phyloP scores from a whole-genome alignment of 2,888 invertebrate genomes.

The Leucoptera coffeella region DNA sequence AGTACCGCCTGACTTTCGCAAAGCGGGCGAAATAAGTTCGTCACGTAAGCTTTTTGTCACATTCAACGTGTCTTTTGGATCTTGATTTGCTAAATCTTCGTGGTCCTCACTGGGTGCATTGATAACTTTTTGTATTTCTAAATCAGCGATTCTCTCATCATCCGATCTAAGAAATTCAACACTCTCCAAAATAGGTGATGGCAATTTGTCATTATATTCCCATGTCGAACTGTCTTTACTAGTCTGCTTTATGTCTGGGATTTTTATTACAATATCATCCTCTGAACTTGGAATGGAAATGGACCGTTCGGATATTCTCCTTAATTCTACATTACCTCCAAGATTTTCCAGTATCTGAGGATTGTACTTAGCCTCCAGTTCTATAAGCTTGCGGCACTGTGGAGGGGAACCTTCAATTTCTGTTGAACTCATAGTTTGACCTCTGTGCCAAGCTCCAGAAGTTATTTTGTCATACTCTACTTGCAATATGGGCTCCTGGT shows the following conservation, averaged over 20 bases:
- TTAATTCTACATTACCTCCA: slow-evolving; percentile 58
- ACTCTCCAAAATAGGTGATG: slow-evolving; percentile 57
- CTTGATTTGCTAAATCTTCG: slow-evolving; percentile 16
- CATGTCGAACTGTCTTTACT: slow-evolving; percentile 52
- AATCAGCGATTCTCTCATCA: slow-evolving; percentile 56
- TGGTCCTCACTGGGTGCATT: slow-evolving; percentile 33
- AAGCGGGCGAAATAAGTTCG: slow-evolving; percentile 62
- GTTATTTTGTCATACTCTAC: slow-evolving; percentile 65
- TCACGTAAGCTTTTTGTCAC: slow-evolving; percentile 61
- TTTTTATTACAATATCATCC: slow-evolving; percentile 60
- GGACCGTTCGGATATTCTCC: slow-evolving; percentile 67
- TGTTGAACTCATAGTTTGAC: slow-evolving; percentile 71
- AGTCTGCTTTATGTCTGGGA: slow-evolving; percentile 40
- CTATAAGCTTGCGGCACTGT: slow-evolving; percentile 60
- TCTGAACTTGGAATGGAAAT: slow-evolving; percentile 72
- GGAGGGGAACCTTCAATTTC: slow-evolving; percentile 74
- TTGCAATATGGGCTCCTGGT: slow-evolving; percentile 67
- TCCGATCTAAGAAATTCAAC: slow-evolving; percentile 56
- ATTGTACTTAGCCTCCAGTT: slow-evolving; percentile 60
- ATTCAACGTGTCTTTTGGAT: slow-evolving; percentile 26
- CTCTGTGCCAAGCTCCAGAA: slow-evolving; percentile 60
- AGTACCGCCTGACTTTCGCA: slow-evolving; percentile 67
- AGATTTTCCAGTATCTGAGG: slow-evolving; percentile 58
- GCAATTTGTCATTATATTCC: slow-evolving; percentile 60
- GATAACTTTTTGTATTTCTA: slow-evolving; percentile 51